Base-by-base conservation (phyloP, 2,888 invertebrate species). In the Sipha maydis region DNA sequence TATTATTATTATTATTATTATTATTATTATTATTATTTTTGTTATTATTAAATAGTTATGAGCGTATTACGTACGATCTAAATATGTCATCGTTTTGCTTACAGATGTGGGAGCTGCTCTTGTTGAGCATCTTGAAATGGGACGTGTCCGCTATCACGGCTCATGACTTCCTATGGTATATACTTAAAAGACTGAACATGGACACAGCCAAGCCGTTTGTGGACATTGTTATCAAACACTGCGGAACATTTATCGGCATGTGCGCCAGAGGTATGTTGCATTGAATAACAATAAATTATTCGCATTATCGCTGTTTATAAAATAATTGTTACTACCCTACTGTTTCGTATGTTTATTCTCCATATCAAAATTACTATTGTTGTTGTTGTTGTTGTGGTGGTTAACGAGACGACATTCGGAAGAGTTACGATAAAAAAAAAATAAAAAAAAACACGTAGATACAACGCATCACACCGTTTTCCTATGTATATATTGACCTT, bases 81-180 rank as follows among this genome's bases (percentile, higher is more conserved):
- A 54, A 28, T 28, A n/a, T 67, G 38, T 31, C 28, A 31, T 80
- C 34, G 80, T 88, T 89, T 90, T 90, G 90, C 90, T 94, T 93
- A 90, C 95, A 98, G 98, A 95, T 95, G 92, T 98, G 97, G 97
- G 99, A 99, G 93, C 93, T 98, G 91, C 93, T 97, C 92, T 96
- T 98, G 90, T 93, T 98, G 90, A 95, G 96, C 90, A 96, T 96
- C 92, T 93, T 99, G 91, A 97, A 97, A 92, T 99, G 99, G 99
- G 97, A 99, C 93, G 94, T 98, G 90, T 96, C 97, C 21, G 96
- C 97, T 54, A 95, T 98, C 90, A 98, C 98, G 48, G 96, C 98
- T 21, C 95, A 97, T 92, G 98, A 98, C 93, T 98, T 98, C 93
- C 93, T 98, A 90, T 96, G 96, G 91, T 95, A 96, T 91, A 94